Evolutionary conservation across 2,888 invertebrate genomes (phyloP).

Genomic region (Geotrupes spiniger): DNA sequence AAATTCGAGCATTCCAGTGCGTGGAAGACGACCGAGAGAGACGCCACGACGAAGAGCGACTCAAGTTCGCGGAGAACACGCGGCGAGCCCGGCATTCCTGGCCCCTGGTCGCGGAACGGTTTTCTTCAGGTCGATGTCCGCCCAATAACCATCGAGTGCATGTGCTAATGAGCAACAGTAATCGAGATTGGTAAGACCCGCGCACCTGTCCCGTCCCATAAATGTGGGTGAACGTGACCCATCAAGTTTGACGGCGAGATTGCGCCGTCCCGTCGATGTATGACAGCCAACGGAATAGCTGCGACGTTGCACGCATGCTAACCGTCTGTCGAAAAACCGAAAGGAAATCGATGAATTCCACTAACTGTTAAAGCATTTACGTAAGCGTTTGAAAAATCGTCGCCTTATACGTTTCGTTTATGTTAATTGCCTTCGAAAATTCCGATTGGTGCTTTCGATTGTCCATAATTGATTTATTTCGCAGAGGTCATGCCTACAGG

Average conservation of each 20-base stretch:
- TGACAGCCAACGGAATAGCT: background rate
- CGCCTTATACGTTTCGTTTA: too few relatives aligned
- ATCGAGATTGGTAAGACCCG: constrained; percentile 32
- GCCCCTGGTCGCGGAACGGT: constrained; percentile 35
- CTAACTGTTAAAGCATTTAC: background rate
- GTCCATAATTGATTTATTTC: too few relatives aligned
- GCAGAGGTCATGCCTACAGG: too few relatives aligned
- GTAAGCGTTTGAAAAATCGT: too few relatives aligned
- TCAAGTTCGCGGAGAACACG: constrained; percentile 23
- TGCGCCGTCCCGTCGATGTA: too few relatives aligned
- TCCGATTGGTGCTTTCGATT: too few relatives aligned
- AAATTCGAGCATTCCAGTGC: too few relatives aligned
- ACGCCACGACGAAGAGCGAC: too few relatives aligned
- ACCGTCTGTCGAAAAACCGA: background rate
- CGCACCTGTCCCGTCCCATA: constrained; percentile 32
- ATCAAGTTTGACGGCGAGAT: constrained; percentile 6
- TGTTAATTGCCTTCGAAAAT: too few relatives aligned
- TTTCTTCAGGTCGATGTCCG: constrained; percentile 40
- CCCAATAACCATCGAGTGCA: constrained; percentile 33
- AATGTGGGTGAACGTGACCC: constrained; percentile 37
- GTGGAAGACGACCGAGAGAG: too few relatives aligned
- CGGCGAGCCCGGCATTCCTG: constrained; percentile 28
- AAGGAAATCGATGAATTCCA: background rate
- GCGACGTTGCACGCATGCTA: background rate
- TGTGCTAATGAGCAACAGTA: constrained; percentile 40